Evolutionary conservation across 2,888 invertebrate genomes (phyloP).

Genomic region (Neoascia interrupta): DNA sequence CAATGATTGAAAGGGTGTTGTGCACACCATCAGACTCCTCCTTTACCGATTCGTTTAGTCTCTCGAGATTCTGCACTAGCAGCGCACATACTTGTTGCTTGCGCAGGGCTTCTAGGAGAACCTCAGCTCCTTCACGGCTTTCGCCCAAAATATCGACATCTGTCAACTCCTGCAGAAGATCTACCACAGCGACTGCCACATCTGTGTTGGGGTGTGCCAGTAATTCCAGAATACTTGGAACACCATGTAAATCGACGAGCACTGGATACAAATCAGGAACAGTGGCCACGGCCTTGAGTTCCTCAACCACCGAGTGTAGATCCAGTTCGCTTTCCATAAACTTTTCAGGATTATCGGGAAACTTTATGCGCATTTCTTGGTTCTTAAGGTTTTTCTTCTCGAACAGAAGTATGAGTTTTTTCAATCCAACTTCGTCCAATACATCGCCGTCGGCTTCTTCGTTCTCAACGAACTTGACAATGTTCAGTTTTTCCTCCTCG

Average conservation of each 20-base stretch:
- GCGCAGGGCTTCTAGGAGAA: constrained; percentile 91
- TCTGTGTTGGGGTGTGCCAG: constrained; percentile 97
- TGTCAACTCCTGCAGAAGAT: constrained; percentile 90
- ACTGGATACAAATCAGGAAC: constrained; percentile 96
- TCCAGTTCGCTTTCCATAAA: constrained; percentile 99
- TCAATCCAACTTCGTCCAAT: constrained; percentile 92
- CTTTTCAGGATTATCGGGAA: constrained; percentile 97
- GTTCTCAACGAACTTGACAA: constrained; percentile 90
- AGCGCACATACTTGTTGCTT: constrained; percentile 94
- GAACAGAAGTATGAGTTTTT: constrained; percentile 93
- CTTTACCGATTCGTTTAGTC: constrained; percentile 94
- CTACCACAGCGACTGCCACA: constrained; percentile 80
- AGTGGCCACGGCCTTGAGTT: constrained; percentile 94
- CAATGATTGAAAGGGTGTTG: constrained; percentile 93
- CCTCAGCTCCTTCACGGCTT: constrained; percentile 93
- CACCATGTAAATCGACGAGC: constrained; percentile 92
- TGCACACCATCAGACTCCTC: constrained; percentile 98
- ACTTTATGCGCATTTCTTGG: constrained; percentile 99
- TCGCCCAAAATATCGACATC: constrained; percentile 96
- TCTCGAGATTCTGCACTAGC: constrained; percentile 94
- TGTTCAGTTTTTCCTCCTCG: constrained; percentile 89
- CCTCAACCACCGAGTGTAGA: constrained; percentile 92
- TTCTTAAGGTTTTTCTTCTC: constrained; percentile 96
- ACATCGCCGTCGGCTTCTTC: constrained; percentile 91
- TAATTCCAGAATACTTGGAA: constrained; percentile 94